Evolutionary conservation across 2,113 vertebrate genomes (phyloP), one percentile per base, ranked within the genome.

Genomic region (Trochalopteron elliotii): DNA sequence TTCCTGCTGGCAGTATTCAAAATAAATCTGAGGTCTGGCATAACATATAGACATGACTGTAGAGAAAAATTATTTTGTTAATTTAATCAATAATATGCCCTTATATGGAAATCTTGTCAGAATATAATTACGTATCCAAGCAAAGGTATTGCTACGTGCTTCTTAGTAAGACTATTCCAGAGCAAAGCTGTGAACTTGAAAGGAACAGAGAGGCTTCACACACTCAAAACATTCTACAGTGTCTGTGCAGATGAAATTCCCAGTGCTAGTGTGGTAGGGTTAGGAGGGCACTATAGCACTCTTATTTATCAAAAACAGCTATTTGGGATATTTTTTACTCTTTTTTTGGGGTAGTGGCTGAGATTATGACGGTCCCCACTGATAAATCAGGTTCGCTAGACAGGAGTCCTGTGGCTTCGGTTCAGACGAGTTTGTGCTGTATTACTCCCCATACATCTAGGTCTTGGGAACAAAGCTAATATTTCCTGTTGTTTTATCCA

Each of bases 61-160:
- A 47, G 5, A 91, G 57, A 77, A 72, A 56, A 70, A 59, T 42
- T 2, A 35, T 59, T 67, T 75, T 88, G 49, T 67, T 39, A n/a
- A 90, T 94, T 85, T 86, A 69, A 95, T 93, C 76, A 70, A 52
- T 77, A 93, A 68, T 65, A 63, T 80, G 39, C 7, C 75, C 37
- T 74, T 85, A 80, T 90, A 86, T 37, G 71, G 82, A 77, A 93
- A 60, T 60, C 39, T 64, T 88, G 24, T 83, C 37, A 80, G 47
- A 74, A 86, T 64, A 50, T 40, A 70, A 80, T 93, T 74, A 52
- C 44, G 37, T 47, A 86, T 71, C 24, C 44, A 55, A 88, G 47
- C 6, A 57, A 93, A 85, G 47, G 25, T 47, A 87, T 83, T 74
- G 63, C 37, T 83, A 63, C 14, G 6, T 74, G 59, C 37, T 80